Base-by-base conservation (phyloP, 2,888 invertebrate genomes). In the Theretra japonica region DNA sequence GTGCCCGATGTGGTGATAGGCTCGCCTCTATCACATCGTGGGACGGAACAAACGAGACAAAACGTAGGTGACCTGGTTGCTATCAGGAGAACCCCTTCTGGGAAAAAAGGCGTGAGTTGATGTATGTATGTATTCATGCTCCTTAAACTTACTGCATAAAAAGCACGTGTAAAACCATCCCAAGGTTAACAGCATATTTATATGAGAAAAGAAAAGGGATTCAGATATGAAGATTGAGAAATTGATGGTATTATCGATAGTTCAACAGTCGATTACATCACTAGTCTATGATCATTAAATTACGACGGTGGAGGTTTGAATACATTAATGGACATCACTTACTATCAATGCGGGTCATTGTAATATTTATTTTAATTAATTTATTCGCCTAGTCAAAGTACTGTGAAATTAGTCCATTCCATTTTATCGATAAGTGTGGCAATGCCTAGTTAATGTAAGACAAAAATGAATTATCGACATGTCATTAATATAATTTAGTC, bases 281-380 rank as follows among this genome's bases (percentile, higher is more conserved):
- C 65, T 65, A 48, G 23, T 48, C 21, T 65, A 48, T 65, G 65
- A 65, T 65, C n/a, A 41, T 11, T 33, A 62, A 62, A 62, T 41
- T 15, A 3, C 6, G 23, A 41, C 23, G 48, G 41, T 65, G 65
- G 48, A 65, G 65, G 41, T 17, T 48, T 65, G n/a, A 53, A 53
- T 62, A 62, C 15, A n/a, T 41, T 48, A 23, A 65, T 48, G 23
- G 17, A 41, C 15, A 48, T 23, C 48, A 65, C 48, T 65, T 65
- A 53, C 19, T n/a, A 23, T 48, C 48, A 65, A 65, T 65, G 65
- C 65, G 21, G 65, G 65, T 65, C 65, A 23, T 65, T 65, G 65
- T 41, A 17, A 21, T 48, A 65, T 65, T 65, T 65, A 65, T 62
- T 62, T 62, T 4, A 30, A 17, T 60, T 60, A 33, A 33, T 65